Evolutionary conservation across 2,888 invertebrate genomes (phyloP).

Genomic region (Megastigmus dorsalis): DNA sequence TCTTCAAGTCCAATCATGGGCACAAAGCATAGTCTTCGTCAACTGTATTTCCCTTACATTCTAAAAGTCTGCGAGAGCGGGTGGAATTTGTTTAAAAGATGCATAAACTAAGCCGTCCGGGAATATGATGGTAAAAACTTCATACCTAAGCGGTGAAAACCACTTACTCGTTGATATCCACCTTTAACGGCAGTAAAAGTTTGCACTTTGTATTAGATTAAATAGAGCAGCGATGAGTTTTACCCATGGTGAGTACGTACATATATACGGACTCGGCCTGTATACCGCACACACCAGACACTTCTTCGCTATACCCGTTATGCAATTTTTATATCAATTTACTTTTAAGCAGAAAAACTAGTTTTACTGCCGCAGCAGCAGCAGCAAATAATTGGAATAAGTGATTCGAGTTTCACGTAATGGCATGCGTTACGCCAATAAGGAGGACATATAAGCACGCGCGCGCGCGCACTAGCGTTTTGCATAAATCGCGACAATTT

Average conservation of each 20-base stretch:
- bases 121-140: no score
- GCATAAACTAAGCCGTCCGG: no score
- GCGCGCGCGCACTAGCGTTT: background rate
- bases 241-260: background rate
- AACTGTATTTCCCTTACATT: no score
- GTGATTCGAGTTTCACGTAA: constrained; percentile 15
- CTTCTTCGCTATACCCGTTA: no score
- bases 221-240: constrained; percentile 7
- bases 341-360: constrained; percentile 18
- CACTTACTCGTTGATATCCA: no score
- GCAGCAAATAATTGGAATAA: constrained; percentile 31
- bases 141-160: no score
- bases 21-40: no score
- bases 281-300: no score
- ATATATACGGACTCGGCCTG: background rate
- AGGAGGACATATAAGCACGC: background rate
- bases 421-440: background rate
- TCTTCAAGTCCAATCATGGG: no score
- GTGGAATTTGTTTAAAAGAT: no score
- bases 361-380: constrained; percentile 30
- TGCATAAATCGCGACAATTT: constrained; percentile 27
- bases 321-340: constrained; percentile 37
- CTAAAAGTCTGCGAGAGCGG: no score
- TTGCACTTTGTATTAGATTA: constrained; percentile 9
- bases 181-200: background rate